Base-by-base conservation (phyloP, 1,140 invertebrate species). In the Drosophila pandora region DNA sequence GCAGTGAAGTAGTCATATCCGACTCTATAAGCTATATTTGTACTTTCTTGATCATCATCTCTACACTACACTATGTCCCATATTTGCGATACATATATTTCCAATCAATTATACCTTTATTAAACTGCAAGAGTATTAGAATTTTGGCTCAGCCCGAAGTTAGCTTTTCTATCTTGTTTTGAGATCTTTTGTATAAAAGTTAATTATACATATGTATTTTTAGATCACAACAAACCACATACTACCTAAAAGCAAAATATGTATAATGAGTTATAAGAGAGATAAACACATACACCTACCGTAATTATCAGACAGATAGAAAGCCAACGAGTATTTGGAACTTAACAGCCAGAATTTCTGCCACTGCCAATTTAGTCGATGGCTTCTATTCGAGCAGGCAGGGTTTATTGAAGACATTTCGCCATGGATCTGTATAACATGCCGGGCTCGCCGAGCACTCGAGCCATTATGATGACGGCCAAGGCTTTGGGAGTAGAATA, bases 401-500 rank as follows among this genome's bases (percentile, higher is more conserved):
- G 5, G 21, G 52, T 55, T 13, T 23, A 43, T 32, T 25, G 4
- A 50, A n/a, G n/a, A 37, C 23, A 1, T 12, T 45, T 34, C 7
- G 55, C 2, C 9, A 81, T 91, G 74, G 90, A 91, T 79, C 92
- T 96, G 39, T 96, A 96, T 90, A 95, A 95, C 90, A 83, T 94
- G 41, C 92, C 94, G 2, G 93, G 93, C 55, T 96, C 95, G 56
- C 92, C 95, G 8, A 95, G 95, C 2, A 95, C 95, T 91, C 93
- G 96, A 2, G 91, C 94, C 1, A 94, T 96, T 10, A 90, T 95
- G 25, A 92, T 97, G 81, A 92, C 94, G 0, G 95, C 95, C 5
- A 94, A 94, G 61, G 94, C 94, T 17, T 76, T 97, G 8, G 95
- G 95, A 43, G 78, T 97, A 4, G 94, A 96, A 37, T 79, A 96